Base-by-base conservation (phyloP, 2,797 vertebrate genomes). In the Sphaeramia orbicularis region DNA sequence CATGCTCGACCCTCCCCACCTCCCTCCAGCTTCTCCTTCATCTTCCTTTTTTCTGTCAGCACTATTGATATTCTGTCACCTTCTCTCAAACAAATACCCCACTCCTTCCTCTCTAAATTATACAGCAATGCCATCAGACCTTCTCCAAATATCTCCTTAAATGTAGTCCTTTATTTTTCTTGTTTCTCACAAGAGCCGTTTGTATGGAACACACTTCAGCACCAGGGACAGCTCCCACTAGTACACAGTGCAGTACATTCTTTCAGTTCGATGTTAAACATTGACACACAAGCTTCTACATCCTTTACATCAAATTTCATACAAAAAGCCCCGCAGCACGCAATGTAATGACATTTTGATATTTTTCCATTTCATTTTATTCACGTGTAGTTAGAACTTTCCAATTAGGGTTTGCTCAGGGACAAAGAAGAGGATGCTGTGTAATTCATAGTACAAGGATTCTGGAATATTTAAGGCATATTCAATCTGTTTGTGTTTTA, bases 171-270 rank as follows among this genome's bases (percentile, higher is more conserved):
- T 2, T 24, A 24, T 57, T 65, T 24, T 41, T 42, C 50, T 43
- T 32, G 5, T 49, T 65, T 36, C 10, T 19, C 59, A 55, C 40
- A 52, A 49, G 16, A 63, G 45, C 27, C 19, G 2, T 41, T 8
- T 14, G 30, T 32, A 43, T 16, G 13, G 10, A 56, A n/a, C 0
- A 42, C 52, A 49, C 27, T 75, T 74, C 80, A 83, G 80, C 55
- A 78, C 73, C 60, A 65, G 10, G 66, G 75, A 84, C 55, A 84
- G 79, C 76, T 83, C 58, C 70, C 1, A 40, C 0, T 16, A 47
- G 13, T 12, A 19, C 16, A 10, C 9, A 10, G 4, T 24, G 21
- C 21, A 27, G 24, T 18, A 16, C 16, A 6, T 53, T 50, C 19
- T 18, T 27, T 56, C 15, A 4, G 32, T 56, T 47, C 55, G 41